Evolutionary conservation across 2,888 invertebrate species (phyloP), one percentile per base, ranked within the genome.

Genomic region (Macaria notata): DNA sequence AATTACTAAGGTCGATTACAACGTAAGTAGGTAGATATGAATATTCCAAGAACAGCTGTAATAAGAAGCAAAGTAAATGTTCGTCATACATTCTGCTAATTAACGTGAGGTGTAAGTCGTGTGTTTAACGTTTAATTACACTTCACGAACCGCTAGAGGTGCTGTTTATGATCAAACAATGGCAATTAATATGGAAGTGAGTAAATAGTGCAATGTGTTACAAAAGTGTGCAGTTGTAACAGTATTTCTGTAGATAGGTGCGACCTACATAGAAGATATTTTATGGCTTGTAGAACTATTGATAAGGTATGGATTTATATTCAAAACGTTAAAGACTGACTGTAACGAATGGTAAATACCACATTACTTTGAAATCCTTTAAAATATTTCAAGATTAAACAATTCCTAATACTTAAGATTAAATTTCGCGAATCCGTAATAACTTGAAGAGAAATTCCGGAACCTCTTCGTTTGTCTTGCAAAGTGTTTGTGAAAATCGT

Each of bases 11-110:
- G 5, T 6, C 33, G 7, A 36, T 36, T 36, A 36, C 7, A 6
- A 36, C 33, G 33, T 7, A n/a, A n/a, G n/a, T n/a, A n/a, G n/a
- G n/a, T n/a, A 36, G 33, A 36, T 19, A 19, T 19, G 19, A 19
- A 19, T 19, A 19, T 19, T 19, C 19, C 19, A 19, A 19, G 19
- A 19, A 19, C 39, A 41, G 41, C 38, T 33, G 33, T 41, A 45
- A 52, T 52, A 36, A 49, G 42, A 39, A 31, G 33, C 43, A 7
- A 33, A 29, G 49, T 33, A 50, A 48, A 30, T 46, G 48, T 33
- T 52, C 44, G 31, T 52, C 33, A 43, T 29, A 42, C 52, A 31
- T 48, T 41, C 44, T 38, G 31, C 45, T 49, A 53, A 53, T 57
- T 53, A 48, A 49, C 48, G 19, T 31, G n/a, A 51, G 38, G 31